Evolutionary conservation across 2,888 invertebrate species (phyloP), one percentile per base, ranked within the genome.

Genomic region (Drosophila mercatorum): DNA sequence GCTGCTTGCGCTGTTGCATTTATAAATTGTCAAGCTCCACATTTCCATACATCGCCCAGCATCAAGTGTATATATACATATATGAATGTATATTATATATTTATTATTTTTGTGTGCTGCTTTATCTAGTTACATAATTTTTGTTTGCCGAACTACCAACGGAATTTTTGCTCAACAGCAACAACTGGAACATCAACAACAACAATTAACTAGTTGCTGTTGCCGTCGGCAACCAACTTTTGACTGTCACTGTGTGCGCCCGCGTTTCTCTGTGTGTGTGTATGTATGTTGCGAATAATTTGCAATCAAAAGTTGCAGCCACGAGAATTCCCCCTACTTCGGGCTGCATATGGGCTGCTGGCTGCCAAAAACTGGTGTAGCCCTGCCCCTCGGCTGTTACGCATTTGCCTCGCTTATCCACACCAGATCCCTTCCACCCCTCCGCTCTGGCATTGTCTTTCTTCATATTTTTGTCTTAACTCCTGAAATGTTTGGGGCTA

Each of bases 221-320:
- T 51, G 75, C 83, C 78, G 67, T 53, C 53, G 85, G 83, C 85
- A 69, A 72, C 63, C 53, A 84, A 84, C 79, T 85, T 85, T 85
- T 83, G 70, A 44, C 69, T 61, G 51, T 6, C 57, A 76, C 34
- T 34, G 56, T 72, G 59, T 53, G 44, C 67, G 26, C 28, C 41
- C 67, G 28, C 10, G 28, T n/a, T 49, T 5, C 8, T 74, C 70
- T 78, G 71, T 56, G 56, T 59, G 59, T 64, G 58, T 80, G 61
- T 78, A 47, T 73, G 64, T 74, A 73, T 78, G 74, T 60, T 72
- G 70, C 88, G 85, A 84, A 85, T 88, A 88, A 84, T 88, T 85
- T 85, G 84, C 84, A 84, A 84, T 84, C 86, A 84, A 88, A 84
- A 84, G 79, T 84, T 84, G 80, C 86, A 73, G 62, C 67, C 58